Percentiles rank a stretch among this genome's conserved stretches.
Evolutionary conservation across 2,113 vertebrate genomes (phyloP).

Genomic region (Nipponia nippon): DNA sequence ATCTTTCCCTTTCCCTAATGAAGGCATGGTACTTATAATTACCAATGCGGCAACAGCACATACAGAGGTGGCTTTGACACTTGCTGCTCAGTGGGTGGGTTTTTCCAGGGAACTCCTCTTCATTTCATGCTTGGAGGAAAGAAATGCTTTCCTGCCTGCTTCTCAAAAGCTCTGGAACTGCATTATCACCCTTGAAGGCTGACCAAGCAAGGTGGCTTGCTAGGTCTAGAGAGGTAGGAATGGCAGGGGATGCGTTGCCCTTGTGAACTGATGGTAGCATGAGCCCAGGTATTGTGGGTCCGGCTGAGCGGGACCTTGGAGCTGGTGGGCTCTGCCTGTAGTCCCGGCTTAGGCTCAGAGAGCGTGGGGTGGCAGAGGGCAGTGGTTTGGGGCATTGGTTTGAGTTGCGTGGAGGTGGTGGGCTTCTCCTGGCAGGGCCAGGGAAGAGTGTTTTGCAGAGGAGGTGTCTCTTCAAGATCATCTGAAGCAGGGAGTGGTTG

Average conservation of each 20-base stretch:
- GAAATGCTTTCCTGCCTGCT: not conserved
- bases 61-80: conserved; percentile 43
- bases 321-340: not conserved
- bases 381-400: not conserved
- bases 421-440: not conserved
- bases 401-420: not conserved
- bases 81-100: conserved; percentile 30
- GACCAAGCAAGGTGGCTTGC: not conserved
- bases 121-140: not conserved
- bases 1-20: not conserved
- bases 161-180: not conserved
- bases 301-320: not conserved
- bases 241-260: not conserved
- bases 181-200: not conserved
- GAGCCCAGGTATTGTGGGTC: not conserved
- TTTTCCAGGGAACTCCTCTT: conserved; percentile 42
- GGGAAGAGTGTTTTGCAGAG: not conserved
- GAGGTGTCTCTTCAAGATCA: not conserved
- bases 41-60: not conserved
- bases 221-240: not conserved
- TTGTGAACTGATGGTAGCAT: fast-evolving
- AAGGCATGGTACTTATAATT: conserved; percentile 33
- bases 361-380: fast-evolving
- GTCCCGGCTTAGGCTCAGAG: not conserved
- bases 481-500: not conserved